Conservation (phyloP, 2,888 invertebrate genomes). For the Pollenia griseotomentosa region DNA sequence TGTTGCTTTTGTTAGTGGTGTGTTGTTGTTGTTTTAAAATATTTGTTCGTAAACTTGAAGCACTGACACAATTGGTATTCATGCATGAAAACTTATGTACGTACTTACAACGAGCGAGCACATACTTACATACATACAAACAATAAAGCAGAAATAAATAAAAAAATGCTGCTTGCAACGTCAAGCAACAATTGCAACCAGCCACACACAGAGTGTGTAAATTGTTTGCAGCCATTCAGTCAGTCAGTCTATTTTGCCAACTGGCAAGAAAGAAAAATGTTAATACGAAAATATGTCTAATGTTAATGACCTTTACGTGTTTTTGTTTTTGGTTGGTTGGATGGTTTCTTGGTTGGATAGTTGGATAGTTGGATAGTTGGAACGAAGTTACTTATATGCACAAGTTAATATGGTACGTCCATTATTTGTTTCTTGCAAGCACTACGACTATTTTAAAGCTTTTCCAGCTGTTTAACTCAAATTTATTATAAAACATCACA, state of each 20-base stretch:
- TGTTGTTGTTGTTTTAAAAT: constrained; percentile 33
- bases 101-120: not conserved
- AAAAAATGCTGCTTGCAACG: constrained; percentile 12
- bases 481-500: constrained; percentile 12
- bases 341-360: constrained; percentile 14
- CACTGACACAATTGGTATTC: constrained; percentile 71
- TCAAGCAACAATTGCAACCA: not conserved
- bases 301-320: constrained; percentile 71
- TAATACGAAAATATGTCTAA: constrained; percentile 36
- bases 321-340: constrained; percentile 5
- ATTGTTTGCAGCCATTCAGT: constrained; percentile 23
- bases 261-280: constrained; percentile 41
- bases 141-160: constrained; percentile 10
- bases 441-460: constrained; percentile 15
- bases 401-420: not conserved
- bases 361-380: constrained; percentile 27
- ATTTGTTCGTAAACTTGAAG: constrained; percentile 64
- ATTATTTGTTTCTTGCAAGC: constrained; percentile 9
- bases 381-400: constrained; percentile 11
- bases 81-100: constrained; percentile 54
- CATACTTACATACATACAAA: not conserved
- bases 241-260: constrained; percentile 54
- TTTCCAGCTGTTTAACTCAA: constrained; percentile 49
- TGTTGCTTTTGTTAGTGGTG: constrained; percentile 30
- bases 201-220: constrained; percentile 32